Conservation (phyloP, 2,888 invertebrate species). For the Hoplodrina blanda region DNA sequence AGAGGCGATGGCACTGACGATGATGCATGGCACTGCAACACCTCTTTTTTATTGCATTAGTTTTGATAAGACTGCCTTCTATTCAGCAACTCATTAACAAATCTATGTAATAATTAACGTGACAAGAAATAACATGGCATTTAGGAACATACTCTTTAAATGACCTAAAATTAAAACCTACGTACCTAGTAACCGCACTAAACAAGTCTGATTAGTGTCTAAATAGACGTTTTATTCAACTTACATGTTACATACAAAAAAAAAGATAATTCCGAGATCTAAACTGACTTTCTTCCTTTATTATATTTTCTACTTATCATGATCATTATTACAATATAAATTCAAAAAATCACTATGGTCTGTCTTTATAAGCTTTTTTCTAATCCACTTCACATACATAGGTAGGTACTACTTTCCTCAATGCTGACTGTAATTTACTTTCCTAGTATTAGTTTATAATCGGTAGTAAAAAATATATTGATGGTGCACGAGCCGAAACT, state of each 20-base stretch:
- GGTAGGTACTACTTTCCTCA: neutral
- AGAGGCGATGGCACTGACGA: slow-evolving; percentile 38
- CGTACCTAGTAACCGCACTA: neutral
- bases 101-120: slow-evolving; percentile 24
- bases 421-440: neutral
- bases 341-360: slow-evolving; percentile 33
- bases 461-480: neutral
- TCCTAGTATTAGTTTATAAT: neutral
- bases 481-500: neutral
- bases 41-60: slow-evolving; percentile 3
- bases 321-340: slow-evolving; percentile 9
- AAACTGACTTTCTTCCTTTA: slow-evolving; percentile 1
- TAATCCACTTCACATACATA: slow-evolving; percentile 7
- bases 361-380: slow-evolving; percentile 24
- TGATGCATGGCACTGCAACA: neutral
- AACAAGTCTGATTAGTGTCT: too few species aligned
- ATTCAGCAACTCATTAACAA: slow-evolving; percentile 7
- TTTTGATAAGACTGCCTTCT: slow-evolving; percentile 14
- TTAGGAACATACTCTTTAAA: slow-evolving; percentile 52
- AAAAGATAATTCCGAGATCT: slow-evolving; percentile 4
- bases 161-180: slow-evolving; percentile 16
- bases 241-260: neutral
- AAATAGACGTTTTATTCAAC: neutral
- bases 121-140: slow-evolving; percentile 60
- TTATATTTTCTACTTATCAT: neutral